Percentiles rank a stretch among this genome's conserved stretches.
Conservation (phyloP, 2,888 invertebrate genomes). For the Caenorhabditis sp. region DNA sequence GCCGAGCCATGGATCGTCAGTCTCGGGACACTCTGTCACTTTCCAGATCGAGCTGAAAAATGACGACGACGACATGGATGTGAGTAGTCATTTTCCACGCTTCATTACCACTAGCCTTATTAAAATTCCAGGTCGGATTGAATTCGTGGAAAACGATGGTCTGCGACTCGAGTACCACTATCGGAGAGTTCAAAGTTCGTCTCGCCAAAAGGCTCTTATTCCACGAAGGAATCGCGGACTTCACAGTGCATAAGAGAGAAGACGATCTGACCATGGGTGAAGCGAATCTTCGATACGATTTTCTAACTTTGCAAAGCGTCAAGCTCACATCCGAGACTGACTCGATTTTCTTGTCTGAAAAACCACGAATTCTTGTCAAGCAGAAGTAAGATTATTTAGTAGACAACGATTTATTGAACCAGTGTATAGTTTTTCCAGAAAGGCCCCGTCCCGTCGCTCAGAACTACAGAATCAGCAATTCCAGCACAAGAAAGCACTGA, state of each 20-base stretch:
- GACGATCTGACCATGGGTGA: conserved; percentile 54
- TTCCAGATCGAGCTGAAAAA: conserved; percentile 52
- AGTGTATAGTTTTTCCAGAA: conserved; percentile 19
- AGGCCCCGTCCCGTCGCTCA: conserved; percentile 6
- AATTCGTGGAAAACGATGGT: conserved; percentile 43
- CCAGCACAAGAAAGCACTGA: conserved; percentile 38
- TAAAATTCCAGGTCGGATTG: conserved; percentile 29
- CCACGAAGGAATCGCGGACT: conserved; percentile 43
- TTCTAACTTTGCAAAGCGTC: conserved; percentile 44
- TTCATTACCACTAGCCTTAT: not conserved
- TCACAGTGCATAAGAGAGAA: conserved; percentile 54
- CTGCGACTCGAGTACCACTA: conserved; percentile 57
- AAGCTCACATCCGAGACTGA: conserved; percentile 47
- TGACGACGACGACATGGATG: conserved; percentile 51
- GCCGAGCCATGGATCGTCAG: conserved; percentile 52
- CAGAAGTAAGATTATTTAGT: conserved; percentile 21
- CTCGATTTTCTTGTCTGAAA: conserved; percentile 56
- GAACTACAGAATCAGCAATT: conserved; percentile 18
- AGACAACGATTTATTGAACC: not conserved
- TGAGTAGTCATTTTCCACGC: conserved; percentile 1
- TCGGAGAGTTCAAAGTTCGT: conserved; percentile 62
- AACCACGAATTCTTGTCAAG: conserved; percentile 43
- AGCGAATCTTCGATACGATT: conserved; percentile 50
- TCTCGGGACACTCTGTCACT: conserved; percentile 53
- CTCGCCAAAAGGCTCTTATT: conserved; percentile 46